A percentile compares a stretch with the other conserved stretches of the same genome.
These are phyloP conservation scores for Zapornia atra DNA, from an alignment of 2,113 vertebrate species.

Conservation along the genomic window DNA sequence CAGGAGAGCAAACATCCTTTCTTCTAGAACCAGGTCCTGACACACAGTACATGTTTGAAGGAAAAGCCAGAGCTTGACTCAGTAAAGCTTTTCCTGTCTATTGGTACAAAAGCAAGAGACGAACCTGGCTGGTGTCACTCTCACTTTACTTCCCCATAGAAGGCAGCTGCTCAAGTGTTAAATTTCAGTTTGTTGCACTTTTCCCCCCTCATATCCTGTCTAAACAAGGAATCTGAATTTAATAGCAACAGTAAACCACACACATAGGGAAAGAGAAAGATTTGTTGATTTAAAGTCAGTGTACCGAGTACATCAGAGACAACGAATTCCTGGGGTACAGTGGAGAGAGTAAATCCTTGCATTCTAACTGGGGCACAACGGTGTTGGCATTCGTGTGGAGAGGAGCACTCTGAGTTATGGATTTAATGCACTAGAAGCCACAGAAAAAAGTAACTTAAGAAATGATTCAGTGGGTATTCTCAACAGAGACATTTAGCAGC, in stretches of 20 bases:
- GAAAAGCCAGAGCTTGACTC: neutral
- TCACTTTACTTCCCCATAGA: neutral
- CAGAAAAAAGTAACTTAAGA: neutral
- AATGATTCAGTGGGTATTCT: neutral
- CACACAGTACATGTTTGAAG: neutral
- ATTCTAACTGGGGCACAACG: neutral
- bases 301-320: neutral
- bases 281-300: neutral
- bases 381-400: neutral
- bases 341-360: neutral
- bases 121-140: neutral
- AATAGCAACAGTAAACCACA: neutral
- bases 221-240: neutral
- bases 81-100: neutral
- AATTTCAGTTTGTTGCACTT: neutral
- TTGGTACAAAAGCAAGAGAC: neutral
- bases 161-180: neutral
- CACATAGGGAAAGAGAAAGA: neutral
- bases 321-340: neutral
- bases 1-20: neutral
- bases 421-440: neutral
- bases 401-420: neutral
- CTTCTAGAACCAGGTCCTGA: neutral
- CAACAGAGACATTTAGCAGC: neutral
- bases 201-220: neutral